Evolutionary conservation across 2,797 vertebrate genomes (phyloP).

Genomic region (Sebastes itinus): DNA sequence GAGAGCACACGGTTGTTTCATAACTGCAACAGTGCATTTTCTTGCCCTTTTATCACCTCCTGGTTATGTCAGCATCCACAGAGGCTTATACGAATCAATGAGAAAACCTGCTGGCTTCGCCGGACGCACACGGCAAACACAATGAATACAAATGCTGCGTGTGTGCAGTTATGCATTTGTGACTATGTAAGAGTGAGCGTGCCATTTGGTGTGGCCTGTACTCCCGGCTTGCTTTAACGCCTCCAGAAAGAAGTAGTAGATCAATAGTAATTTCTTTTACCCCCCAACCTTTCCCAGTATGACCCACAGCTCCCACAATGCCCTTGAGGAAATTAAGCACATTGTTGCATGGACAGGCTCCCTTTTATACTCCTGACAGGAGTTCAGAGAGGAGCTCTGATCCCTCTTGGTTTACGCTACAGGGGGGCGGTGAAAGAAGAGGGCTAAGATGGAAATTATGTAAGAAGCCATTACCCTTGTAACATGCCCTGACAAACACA

Average conservation of each 20-base stretch:
- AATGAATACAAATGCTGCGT: background rate
- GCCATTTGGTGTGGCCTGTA: background rate
- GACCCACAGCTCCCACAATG: slow-evolving; percentile 29
- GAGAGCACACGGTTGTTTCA: background rate
- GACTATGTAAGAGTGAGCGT: background rate
- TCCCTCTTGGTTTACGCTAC: background rate
- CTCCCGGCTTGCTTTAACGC: background rate
- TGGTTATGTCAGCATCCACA: slow-evolving; percentile 7
- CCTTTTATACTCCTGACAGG: slow-evolving; percentile 18
- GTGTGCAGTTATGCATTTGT: background rate
- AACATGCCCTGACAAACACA: background rate
- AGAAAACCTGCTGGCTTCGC: background rate
- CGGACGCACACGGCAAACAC: background rate
- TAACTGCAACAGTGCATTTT: slow-evolving; percentile 2
- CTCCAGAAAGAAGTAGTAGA: slow-evolving; percentile 11
- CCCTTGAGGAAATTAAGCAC: slow-evolving; percentile 22
- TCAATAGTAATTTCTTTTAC: slow-evolving; percentile 59
- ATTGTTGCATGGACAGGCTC: slow-evolving; percentile 22
- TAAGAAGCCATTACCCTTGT: slow-evolving; percentile 29
- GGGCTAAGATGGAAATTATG: slow-evolving; percentile 49
- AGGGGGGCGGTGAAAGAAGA: background rate
- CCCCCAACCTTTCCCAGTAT: slow-evolving; percentile 1
- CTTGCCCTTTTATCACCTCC: slow-evolving; percentile 26
- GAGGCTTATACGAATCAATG: slow-evolving; percentile 26
- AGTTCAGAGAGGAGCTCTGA: slow-evolving; percentile 9